Conservation (phyloP, 2,113 vertebrate genomes). For the Gopherus evgoodei region DNA sequence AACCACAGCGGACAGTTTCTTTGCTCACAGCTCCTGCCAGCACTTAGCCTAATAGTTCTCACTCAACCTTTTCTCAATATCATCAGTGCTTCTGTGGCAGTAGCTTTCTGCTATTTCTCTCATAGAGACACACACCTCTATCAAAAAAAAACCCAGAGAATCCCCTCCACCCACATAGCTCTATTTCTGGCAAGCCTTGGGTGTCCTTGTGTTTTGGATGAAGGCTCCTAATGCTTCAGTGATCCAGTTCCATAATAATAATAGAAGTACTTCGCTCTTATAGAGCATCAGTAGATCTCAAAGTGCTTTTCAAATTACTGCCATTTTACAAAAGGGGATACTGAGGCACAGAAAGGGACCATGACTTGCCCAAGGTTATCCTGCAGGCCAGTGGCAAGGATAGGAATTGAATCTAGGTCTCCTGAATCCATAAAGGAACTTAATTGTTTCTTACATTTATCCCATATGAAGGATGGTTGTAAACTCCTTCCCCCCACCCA, state of each 20-base stretch:
- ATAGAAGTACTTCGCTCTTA: not conserved
- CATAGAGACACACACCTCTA: not conserved
- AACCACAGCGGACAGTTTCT: not conserved
- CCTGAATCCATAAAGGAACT: not conserved
- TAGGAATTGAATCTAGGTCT: not conserved
- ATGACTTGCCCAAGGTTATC: not conserved
- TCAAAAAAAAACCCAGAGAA: not conserved
- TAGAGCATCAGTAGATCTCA: not conserved
- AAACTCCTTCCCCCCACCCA: no score
- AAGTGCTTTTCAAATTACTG: not conserved
- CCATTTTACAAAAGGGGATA: not conserved
- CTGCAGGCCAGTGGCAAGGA: not conserved
- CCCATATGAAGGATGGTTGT: not conserved
- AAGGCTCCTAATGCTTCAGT: not conserved
- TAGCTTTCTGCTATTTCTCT: not conserved
- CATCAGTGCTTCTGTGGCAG: not conserved
- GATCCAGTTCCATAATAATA: not conserved
- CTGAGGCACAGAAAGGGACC: not conserved
- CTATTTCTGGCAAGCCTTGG: not conserved
- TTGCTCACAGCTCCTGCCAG: not conserved
- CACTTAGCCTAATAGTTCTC: not conserved
- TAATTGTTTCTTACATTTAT: not conserved
- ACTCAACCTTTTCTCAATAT: rapidly evolving
- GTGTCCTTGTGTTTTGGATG: not conserved
- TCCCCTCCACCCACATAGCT: not conserved